Percentiles rank a stretch among this genome's conserved stretches.
These are phyloP conservation scores for Drosophila cardini DNA, from an alignment of 1,140 invertebrate species.

Conservation along the genomic window DNA sequence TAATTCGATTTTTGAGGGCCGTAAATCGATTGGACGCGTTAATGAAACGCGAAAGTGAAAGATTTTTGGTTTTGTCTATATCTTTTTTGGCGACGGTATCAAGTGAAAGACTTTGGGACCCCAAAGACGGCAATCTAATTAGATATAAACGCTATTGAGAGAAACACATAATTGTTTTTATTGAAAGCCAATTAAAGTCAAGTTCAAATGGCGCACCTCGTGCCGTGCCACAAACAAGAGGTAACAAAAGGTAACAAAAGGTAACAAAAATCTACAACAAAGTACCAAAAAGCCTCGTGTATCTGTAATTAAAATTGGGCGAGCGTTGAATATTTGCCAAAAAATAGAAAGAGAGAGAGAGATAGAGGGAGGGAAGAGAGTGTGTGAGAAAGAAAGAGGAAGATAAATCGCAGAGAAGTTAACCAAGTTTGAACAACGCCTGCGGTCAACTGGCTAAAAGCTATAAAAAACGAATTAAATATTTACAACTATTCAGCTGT, in stretches of 20 bases:
- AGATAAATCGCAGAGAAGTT: not conserved
- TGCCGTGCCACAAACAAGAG: constrained; percentile 41
- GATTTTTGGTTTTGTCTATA: constrained; percentile 19
- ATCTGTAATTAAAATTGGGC: constrained; percentile 68
- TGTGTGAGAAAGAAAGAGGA: not conserved
- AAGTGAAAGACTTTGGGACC: constrained; percentile 59
- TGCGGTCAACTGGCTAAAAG: constrained; percentile 45
- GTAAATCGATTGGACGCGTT: constrained; percentile 70
- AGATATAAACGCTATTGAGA: constrained; percentile 32
- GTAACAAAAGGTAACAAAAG: no score
- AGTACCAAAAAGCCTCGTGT: constrained; percentile 31
- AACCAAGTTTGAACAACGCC: constrained; percentile 32
- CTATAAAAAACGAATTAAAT: constrained; percentile 11
- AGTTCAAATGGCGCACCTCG: constrained; percentile 76
- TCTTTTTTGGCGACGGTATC: constrained; percentile 13
- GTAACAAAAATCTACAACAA: no score
- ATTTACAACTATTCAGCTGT: constrained; percentile 26
- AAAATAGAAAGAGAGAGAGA: constrained; percentile 20
- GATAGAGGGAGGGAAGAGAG: no score
- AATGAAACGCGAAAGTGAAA: constrained; percentile 75
- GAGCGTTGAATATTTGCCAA: constrained; percentile 70
- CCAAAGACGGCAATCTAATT: constrained; percentile 40
- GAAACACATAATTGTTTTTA: constrained; percentile 66
- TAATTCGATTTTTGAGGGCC: constrained; percentile 37
- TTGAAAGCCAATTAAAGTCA: constrained; percentile 80